phyloP scores from a whole-genome alignment of 1,140 invertebrate genomes.

The Pogonognathellus flavescens region DNA sequence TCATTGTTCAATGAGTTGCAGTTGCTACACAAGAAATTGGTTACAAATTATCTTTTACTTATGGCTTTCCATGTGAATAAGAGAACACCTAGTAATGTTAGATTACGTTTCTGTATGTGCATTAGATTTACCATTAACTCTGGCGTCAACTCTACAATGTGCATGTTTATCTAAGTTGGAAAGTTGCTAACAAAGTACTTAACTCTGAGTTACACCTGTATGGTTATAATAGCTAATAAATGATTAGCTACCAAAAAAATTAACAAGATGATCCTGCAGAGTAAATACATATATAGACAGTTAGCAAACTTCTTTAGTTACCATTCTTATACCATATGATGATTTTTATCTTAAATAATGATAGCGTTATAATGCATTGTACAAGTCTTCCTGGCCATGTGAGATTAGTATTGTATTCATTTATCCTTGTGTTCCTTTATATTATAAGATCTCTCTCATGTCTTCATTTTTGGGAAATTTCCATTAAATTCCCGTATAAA shows the following conservation, averaged over 20 bases:
- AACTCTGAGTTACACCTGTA: conserved; percentile 10
- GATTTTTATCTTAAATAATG: no score
- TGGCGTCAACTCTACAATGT: background rate
- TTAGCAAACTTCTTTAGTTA: conserved; percentile 19
- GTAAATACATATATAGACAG: background rate
- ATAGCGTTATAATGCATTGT: no score
- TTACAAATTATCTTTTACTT: background rate
- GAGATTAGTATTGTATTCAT: no score
- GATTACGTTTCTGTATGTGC: no score
- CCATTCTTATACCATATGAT: background rate
- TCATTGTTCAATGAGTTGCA: background rate
- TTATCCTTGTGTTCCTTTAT: no score
- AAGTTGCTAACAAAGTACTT: conserved; percentile 34
- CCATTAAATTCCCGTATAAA: conserved; percentile 27
- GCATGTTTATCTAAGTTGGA: background rate
- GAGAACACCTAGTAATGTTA: no score
- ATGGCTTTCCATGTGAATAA: background rate
- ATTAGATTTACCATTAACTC: no score
- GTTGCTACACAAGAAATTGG: conserved; percentile 17
- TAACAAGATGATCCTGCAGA: conserved; percentile 20
- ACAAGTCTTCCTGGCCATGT: no score
- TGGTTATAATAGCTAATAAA: conserved; percentile 27
- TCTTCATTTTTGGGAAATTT: conserved; percentile 38
- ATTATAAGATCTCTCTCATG: background rate
- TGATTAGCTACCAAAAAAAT: conserved; percentile 24